Evolutionary conservation across 2,888 invertebrate species (phyloP), one percentile per base, ranked within the genome.

Genomic region (Nomada lathburiana): DNA sequence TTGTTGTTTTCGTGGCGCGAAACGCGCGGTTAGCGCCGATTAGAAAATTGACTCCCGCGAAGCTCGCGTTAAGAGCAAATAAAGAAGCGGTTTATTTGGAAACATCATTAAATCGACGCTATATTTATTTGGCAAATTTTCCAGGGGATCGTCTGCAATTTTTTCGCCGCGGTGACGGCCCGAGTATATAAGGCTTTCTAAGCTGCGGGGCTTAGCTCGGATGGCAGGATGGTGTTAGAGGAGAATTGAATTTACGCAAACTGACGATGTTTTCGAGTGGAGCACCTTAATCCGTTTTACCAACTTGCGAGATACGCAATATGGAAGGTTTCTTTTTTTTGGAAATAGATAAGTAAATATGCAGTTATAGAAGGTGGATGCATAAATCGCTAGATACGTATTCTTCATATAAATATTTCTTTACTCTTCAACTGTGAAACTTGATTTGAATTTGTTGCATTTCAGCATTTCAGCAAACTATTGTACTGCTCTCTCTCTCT

Each of bases 211-310:
- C n/a, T 36, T 62, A n/a, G 7, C 36, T 62, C 9, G 42, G 20
- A 16, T 42, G 20, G 20, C 36, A 13, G n/a, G n/a, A n/a, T n/a
- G n/a, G n/a, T 63, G 42, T 63, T 36, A 44, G 16, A 5, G 18
- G 16, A 20, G 23, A 63, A 63, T 63, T 44, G 63, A 63, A 63
- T 63, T 63, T 63, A 13, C n/a, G 20, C 36, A n/a, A 62, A 62
- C 62, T 36, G 29, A 29, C 16, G 23, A 16, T 16, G n/a, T 63
- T 36, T 5, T 1, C 7, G 63, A 42, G 20, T 44, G n/a, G 44
- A 44, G 42, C 16, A 63, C 16, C 20, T 44, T 44, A 16, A n/a
- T 20, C 36, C 62, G 16, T 18, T 50, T 50, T 50, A 50, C 18
- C 50, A 42, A 18, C 2, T 42, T 62, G n/a, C 42, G 20, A 60